A percentile compares a stretch with the other conserved stretches of the same genome.
phyloP scores from a whole-genome alignment of 2,113 vertebrate species.

The Cyprinodon tularosa region DNA sequence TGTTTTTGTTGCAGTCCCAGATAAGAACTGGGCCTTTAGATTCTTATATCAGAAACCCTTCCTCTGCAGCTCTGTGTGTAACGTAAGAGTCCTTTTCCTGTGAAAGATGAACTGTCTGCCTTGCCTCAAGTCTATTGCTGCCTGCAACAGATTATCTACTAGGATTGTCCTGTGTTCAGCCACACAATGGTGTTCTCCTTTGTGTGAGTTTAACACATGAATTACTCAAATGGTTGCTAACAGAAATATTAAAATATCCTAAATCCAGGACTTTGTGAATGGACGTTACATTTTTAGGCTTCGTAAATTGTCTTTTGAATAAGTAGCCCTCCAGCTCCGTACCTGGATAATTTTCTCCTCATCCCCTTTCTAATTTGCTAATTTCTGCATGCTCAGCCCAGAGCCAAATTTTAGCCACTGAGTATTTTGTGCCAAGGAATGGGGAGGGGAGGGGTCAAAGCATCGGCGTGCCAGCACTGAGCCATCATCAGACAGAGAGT shows the following conservation, averaged over 20 bases:
- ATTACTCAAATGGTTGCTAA: background rate
- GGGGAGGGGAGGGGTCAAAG: constrained; percentile 8
- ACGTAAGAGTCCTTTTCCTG: too few species aligned
- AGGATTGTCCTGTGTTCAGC: too few species aligned
- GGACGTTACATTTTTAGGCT: constrained; percentile 4
- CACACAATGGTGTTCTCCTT: too few species aligned
- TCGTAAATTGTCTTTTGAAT: constrained; percentile 4
- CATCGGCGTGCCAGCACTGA: constrained; percentile 45
- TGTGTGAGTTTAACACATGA: too few species aligned
- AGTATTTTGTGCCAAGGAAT: constrained; percentile 27
- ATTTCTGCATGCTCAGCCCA: constrained; percentile 33
- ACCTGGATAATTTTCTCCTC: constrained; percentile 40
- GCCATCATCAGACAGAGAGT: constrained; percentile 38
- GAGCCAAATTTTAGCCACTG: constrained; percentile 39
- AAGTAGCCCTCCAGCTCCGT: background rate
- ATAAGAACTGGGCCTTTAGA: too few species aligned
- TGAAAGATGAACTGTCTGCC: too few species aligned
- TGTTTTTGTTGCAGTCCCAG: too few species aligned
- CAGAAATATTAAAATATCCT: too few species aligned
- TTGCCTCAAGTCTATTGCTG: too few species aligned
- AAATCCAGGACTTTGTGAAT: background rate
- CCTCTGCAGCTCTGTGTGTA: too few species aligned
- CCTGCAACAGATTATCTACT: too few species aligned
- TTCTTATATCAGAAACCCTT: too few species aligned
- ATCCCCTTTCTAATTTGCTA: constrained; percentile 39